These are phyloP conservation scores for Cerastis rubricosa DNA, from an alignment of 2,888 invertebrate species.

Conservation along the genomic window DNA sequence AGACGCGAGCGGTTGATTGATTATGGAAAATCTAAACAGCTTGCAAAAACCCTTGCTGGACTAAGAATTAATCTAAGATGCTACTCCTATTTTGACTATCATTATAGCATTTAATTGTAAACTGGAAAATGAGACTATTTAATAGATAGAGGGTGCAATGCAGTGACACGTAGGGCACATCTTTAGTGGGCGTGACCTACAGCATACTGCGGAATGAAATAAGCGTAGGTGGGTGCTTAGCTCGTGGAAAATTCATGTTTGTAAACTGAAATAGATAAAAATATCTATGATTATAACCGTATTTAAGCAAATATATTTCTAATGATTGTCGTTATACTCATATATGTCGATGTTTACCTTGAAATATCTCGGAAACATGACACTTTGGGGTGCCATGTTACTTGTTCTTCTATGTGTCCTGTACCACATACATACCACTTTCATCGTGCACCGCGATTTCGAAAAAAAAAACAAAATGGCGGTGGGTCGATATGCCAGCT, in stretches of 20 bases:
- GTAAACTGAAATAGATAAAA: no score
- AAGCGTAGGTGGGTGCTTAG: neutral
- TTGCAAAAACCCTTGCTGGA: neutral
- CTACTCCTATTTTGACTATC: neutral
- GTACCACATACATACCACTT: no score
- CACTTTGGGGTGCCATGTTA: no score
- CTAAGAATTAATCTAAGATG: neutral
- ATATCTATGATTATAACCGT: neutral
- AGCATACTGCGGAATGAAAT: neutral
- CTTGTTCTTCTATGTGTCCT: no score
- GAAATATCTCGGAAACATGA: no score
- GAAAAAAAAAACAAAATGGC: no score
- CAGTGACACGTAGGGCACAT: conserved; percentile 18
- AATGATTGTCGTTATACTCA: no score
- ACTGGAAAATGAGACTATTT: neutral
- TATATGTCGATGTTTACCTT: no score
- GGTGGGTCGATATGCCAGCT: no score
- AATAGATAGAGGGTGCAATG: neutral
- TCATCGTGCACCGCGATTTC: no score
- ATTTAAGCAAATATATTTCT: neutral
- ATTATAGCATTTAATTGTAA: neutral
- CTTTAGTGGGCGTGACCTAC: conserved; percentile 10
- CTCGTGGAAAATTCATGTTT: neutral
- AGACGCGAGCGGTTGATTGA: no score
- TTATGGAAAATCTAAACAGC: neutral